phyloP scores from a whole-genome alignment of 2,113 vertebrate genomes.

The Isurus oxyrinchus region DNA sequence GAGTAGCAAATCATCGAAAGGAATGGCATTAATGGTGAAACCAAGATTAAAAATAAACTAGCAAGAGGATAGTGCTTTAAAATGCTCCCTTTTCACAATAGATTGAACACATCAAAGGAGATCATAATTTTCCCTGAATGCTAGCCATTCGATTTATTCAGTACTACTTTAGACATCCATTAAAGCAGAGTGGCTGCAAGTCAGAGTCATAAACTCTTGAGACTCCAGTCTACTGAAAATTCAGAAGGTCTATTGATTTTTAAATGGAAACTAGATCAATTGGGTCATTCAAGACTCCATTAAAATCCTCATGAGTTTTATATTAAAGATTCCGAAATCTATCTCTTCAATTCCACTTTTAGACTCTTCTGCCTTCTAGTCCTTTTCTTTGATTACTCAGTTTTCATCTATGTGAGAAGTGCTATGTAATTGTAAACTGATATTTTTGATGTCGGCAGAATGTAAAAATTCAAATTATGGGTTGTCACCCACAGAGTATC shows the following conservation, averaged over 20 bases:
- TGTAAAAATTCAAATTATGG: background rate
- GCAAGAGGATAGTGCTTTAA: background rate
- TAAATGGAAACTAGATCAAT: slow-evolving; percentile 19
- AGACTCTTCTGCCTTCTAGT: background rate
- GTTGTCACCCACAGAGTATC: background rate
- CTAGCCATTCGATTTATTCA: background rate
- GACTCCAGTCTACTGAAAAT: slow-evolving; percentile 12
- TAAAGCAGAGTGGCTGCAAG: background rate
- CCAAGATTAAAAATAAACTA: background rate
- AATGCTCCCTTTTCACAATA: background rate
- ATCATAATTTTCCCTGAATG: background rate
- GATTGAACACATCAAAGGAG: background rate
- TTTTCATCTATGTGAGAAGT: background rate
- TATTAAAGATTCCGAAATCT: background rate
- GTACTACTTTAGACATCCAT: background rate
- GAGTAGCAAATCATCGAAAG: background rate
- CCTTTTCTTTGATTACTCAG: background rate
- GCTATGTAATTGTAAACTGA: background rate
- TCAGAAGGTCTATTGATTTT: slow-evolving; percentile 6
- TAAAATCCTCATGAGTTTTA: background rate
- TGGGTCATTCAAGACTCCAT: background rate
- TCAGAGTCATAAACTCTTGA: background rate
- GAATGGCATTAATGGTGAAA: background rate
- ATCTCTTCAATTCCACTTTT: background rate
- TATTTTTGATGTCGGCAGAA: background rate